A percentile compares a stretch with the other conserved stretches of the same genome.
phyloP scores from a whole-genome alignment of 2,888 invertebrate genomes.

The Heliothis peltigera region DNA sequence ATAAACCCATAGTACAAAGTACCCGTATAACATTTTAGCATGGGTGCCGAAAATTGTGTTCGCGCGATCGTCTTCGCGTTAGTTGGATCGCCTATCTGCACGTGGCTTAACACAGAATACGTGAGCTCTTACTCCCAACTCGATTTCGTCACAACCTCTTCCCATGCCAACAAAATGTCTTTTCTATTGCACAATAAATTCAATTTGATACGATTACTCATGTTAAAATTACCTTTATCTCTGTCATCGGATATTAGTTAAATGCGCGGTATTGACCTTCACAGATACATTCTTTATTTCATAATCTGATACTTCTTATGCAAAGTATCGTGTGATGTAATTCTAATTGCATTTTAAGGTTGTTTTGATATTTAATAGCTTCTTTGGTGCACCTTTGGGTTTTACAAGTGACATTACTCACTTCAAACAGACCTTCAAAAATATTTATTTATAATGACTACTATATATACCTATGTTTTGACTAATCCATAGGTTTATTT shows the following conservation, averaged over 20 bases:
- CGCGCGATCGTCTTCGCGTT: too few relatives aligned
- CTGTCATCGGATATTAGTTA: conserved; percentile 68
- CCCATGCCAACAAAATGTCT: conserved; percentile 75
- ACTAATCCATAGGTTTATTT: neutral
- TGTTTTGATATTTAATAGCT: conserved; percentile 42
- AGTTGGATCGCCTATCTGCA: too few relatives aligned
- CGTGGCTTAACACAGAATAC: conserved; percentile 48
- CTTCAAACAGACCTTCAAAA: neutral
- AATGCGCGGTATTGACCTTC: conserved; percentile 69
- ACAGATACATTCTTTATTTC: conserved; percentile 65
- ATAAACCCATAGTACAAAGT: too few relatives aligned
- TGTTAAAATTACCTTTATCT: conserved; percentile 54
- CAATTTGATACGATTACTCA: conserved; percentile 58
- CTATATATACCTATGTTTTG: neutral
- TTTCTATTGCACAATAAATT: conserved; percentile 64
- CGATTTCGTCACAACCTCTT: conserved; percentile 73
- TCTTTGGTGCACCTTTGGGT: conserved; percentile 19
- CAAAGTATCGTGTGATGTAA: conserved; percentile 61
- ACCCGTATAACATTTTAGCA: too few relatives aligned
- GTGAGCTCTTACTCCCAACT: conserved; percentile 69
- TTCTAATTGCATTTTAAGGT: conserved; percentile 58
- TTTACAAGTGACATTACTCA: neutral
- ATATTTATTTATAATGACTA: neutral
- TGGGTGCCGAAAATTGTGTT: too few relatives aligned
- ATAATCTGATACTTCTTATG: conserved; percentile 61